Conservation (phyloP, 2,888 invertebrate species). For the Agonopterix subpropinquella region DNA sequence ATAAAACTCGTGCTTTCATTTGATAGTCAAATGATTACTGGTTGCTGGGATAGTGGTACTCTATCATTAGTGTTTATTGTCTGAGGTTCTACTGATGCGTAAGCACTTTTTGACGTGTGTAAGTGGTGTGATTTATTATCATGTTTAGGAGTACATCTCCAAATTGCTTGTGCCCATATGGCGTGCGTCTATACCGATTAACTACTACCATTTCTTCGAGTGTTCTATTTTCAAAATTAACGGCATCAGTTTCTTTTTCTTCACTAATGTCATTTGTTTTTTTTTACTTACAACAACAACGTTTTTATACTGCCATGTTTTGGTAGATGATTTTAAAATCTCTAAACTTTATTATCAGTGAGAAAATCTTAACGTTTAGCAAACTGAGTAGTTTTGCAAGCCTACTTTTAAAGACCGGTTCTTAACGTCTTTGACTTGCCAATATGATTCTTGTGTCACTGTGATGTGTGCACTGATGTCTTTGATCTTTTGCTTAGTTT, state of each 20-base stretch:
- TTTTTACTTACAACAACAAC: constrained; percentile 1
- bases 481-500: background rate
- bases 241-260: constrained; percentile 9
- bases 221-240: constrained; percentile 21
- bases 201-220: constrained; percentile 21
- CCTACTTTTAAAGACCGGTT: constrained; percentile 64
- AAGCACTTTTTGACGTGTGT: constrained; percentile 56
- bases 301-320: constrained; percentile 20
- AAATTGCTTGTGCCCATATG: constrained; percentile 33
- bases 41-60: constrained; percentile 35
- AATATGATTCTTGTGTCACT: constrained; percentile 20
- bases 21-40: constrained; percentile 61
- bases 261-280: constrained; percentile 7
- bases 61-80: constrained; percentile 61
- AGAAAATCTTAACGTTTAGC: background rate
- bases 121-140: constrained; percentile 59
- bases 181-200: constrained; percentile 28
- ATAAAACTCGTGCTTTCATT: constrained; percentile 49
- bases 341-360: background rate
- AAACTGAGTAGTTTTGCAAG: constrained; percentile 50
- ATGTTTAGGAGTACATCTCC: constrained; percentile 26
- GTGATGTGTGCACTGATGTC: constrained; percentile 3
- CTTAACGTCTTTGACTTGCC: constrained; percentile 30
- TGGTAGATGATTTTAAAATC: constrained; percentile 1
- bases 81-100: constrained; percentile 45